phyloP scores from a whole-genome alignment of 2,113 vertebrate species.

The Nerophis ophidion region DNA sequence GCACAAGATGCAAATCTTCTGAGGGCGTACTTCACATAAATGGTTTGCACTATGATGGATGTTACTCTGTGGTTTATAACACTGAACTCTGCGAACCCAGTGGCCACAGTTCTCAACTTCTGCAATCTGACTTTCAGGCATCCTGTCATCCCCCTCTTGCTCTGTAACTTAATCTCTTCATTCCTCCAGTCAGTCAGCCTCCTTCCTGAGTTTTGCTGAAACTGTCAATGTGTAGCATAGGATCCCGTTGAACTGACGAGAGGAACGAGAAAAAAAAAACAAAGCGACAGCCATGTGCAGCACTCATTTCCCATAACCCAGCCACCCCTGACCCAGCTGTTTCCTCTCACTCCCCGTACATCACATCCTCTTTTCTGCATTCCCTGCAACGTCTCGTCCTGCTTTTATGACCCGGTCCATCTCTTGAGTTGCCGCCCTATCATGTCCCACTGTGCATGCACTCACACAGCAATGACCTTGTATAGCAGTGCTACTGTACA shows the following conservation, averaged over 20 bases:
- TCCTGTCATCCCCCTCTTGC: slow-evolving; percentile 19
- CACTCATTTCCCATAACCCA: slow-evolving; percentile 50
- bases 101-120: slow-evolving; percentile 10
- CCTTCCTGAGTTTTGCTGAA: slow-evolving; percentile 46
- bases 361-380: slow-evolving; percentile 25
- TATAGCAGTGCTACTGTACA: slow-evolving; percentile 42
- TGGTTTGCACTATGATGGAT: neutral
- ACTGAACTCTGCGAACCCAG: slow-evolving; percentile 23
- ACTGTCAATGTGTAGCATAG: slow-evolving; percentile 13
- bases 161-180: slow-evolving; percentile 36
- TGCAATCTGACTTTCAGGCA: slow-evolving; percentile 16
- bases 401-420: slow-evolving; percentile 20
- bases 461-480: slow-evolving; percentile 21
- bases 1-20: neutral
- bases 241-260: slow-evolving; percentile 14
- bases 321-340: slow-evolving; percentile 39
- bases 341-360: slow-evolving; percentile 32
- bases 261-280: slow-evolving; percentile 12
- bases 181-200: slow-evolving; percentile 16
- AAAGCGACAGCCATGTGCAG: slow-evolving; percentile 9
- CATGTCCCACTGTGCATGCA: slow-evolving; percentile 4
- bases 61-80: neutral
- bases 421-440: slow-evolving; percentile 18
- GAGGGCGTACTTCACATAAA: neutral
- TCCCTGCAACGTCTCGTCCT: slow-evolving; percentile 15